These are phyloP conservation scores for Acanthosepion lycidas DNA, from an alignment of 2,888 invertebrate species.

Conservation along the genomic window DNA sequence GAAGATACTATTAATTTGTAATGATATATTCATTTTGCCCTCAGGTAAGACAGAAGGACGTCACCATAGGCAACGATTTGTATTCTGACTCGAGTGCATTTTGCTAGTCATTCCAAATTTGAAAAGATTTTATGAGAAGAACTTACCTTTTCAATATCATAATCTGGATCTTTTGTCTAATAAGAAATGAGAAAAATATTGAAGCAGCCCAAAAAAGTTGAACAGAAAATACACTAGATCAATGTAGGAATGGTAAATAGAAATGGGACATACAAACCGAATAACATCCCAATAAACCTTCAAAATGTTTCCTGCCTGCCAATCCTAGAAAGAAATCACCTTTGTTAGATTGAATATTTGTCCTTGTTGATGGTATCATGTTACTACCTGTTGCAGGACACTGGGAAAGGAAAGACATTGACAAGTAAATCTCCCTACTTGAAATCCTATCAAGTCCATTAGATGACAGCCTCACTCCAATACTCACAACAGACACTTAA, in stretches of 20 bases:
- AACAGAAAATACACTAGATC: background rate
- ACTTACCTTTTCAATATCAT: background rate
- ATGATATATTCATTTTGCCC: background rate
- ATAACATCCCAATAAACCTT: background rate
- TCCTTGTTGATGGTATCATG: background rate
- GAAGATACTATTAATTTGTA: background rate
- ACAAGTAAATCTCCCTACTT: too few species aligned
- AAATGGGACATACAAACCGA: background rate
- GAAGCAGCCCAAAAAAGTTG: background rate
- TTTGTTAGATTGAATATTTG: background rate
- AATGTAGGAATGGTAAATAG: background rate
- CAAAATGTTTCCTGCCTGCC: background rate
- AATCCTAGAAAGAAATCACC: background rate
- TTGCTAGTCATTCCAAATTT: background rate
- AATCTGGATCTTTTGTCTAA: conserved; percentile 6
- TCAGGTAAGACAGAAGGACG: background rate
- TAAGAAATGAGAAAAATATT: background rate
- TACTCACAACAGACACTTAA: too few species aligned
- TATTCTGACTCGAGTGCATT: background rate
- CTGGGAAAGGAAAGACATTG: too few species aligned
- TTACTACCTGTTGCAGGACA: background rate
- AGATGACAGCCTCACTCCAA: too few species aligned
- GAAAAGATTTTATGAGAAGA: background rate
- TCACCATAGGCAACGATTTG: background rate
- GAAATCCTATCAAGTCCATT: too few species aligned